Conservation (phyloP, 2,113 vertebrate species). For the Muntiacus muntjak region DNA sequence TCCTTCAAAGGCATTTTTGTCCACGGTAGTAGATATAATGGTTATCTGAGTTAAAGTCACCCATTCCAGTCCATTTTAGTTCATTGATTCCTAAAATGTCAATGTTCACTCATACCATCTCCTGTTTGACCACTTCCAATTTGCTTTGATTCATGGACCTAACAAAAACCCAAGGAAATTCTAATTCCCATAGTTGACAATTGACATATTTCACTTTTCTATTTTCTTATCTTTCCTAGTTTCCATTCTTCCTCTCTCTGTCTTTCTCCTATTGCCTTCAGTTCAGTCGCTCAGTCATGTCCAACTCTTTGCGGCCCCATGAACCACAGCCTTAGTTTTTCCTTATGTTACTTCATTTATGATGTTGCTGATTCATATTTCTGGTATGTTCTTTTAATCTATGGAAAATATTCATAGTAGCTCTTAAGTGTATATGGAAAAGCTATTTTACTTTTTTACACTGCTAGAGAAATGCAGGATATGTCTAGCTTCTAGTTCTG, state of each 20-base stretch:
- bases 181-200: neutral
- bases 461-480: neutral
- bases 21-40: neutral
- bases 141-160: neutral
- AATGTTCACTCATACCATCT: neutral
- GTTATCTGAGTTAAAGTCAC: neutral
- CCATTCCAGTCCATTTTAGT: neutral
- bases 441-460: neutral
- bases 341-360: neutral
- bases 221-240: neutral
- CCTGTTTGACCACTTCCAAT: neutral
- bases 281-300: neutral
- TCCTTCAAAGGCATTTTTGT: neutral
- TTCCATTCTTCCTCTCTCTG: neutral
- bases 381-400: neutral
- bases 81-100: neutral
- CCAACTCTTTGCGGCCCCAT: neutral
- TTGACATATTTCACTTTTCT: neutral
- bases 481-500: neutral
- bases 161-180: neutral
- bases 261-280: neutral
- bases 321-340: accelerated
- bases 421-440: neutral
- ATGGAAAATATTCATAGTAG: neutral
- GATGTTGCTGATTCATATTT: neutral